Evolutionary conservation across 37 sponge, comb jelly and placozoan genomes (phyloP).

Genomic region (Bolinopsis microptera): DNA sequence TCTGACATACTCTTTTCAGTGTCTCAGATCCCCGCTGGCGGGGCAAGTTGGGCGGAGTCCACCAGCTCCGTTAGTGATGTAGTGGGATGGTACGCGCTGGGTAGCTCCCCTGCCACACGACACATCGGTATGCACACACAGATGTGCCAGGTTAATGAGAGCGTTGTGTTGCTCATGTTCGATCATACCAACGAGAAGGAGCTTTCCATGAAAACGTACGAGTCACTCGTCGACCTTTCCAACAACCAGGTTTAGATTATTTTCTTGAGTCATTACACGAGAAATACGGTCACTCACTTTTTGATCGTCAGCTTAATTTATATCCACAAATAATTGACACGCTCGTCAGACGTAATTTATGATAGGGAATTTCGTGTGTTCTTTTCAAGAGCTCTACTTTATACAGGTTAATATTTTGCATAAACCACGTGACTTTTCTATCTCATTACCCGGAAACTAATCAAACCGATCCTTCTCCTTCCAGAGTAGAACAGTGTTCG

Average conservation of each 20-base stretch:
- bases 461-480: too few species aligned
- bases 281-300: neutral
- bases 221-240: neutral
- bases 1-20: neutral
- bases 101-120: neutral
- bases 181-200: neutral
- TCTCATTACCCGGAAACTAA: too few species aligned
- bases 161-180: conserved; percentile 12
- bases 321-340: too few species aligned
- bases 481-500: conserved; percentile 3
- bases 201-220: conserved; percentile 15
- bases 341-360: too few species aligned
- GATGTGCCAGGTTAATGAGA: conserved; percentile 12
- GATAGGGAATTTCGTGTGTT: too few species aligned
- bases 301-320: too few species aligned
- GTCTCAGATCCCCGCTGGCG: neutral
- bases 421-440: too few species aligned
- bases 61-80: neutral
- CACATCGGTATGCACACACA: conserved; percentile 14
- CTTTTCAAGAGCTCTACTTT: too few species aligned
- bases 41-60: neutral
- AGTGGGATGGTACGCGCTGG: conserved; percentile 41
- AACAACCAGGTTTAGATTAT: conserved; percentile 1
- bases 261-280: too few species aligned
- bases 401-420: too few species aligned